Conservation (phyloP, 2,888 invertebrate species). For the Thymelicus sylvestris region DNA sequence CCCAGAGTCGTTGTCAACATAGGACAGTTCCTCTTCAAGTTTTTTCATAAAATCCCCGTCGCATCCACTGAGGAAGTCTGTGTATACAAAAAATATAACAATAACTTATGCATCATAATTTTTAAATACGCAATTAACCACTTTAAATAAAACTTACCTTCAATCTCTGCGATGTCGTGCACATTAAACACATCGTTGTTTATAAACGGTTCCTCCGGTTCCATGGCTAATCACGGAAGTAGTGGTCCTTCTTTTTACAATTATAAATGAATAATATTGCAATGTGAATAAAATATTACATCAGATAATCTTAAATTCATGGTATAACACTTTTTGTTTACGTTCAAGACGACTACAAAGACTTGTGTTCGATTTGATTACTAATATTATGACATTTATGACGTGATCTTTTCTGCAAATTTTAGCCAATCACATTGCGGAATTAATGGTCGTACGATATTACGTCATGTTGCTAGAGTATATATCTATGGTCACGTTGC, state of each 20-base stretch:
- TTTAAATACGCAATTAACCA: neutral
- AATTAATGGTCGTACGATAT: conserved; percentile 86
- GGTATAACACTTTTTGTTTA: conserved; percentile 24
- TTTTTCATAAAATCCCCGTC: conserved; percentile 87
- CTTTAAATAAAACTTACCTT: conserved; percentile 78
- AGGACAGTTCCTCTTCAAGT: conserved; percentile 74
- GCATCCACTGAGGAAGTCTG: conserved; percentile 88
- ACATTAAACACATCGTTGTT: conserved; percentile 86
- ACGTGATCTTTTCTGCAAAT: conserved; percentile 53
- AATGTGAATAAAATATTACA: conserved; percentile 15
- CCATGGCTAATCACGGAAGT: conserved; percentile 53
- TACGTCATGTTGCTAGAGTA: conserved; percentile 58
- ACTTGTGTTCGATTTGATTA: neutral
- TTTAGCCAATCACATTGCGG: conserved; percentile 83
- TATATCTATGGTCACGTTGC: conserved; percentile 55
- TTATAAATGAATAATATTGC: conserved; percentile 9
- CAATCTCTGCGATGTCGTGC: conserved; percentile 88
- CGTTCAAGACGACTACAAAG: neutral
- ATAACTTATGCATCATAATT: neutral
- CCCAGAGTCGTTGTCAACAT: conserved; percentile 64
- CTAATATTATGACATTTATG: conserved; percentile 61
- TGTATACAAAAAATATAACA: conserved; percentile 51
- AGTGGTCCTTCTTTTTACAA: neutral
- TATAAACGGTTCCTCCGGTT: conserved; percentile 69
- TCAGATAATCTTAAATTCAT: conserved; percentile 14